Base-by-base conservation (phyloP, 2,113 vertebrate genomes). In the Archocentrus centrarchus region DNA sequence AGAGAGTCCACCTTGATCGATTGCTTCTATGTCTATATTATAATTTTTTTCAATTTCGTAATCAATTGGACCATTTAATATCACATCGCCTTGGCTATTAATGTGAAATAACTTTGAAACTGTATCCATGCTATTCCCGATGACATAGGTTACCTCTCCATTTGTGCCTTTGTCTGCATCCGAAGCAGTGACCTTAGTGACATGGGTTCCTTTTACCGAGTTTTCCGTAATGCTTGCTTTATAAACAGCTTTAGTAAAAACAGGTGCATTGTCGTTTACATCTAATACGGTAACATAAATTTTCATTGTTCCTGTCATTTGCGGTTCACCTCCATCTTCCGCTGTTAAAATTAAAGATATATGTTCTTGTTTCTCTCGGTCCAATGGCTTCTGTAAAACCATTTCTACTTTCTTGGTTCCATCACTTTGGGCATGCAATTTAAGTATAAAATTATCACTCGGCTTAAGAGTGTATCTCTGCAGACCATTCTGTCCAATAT, bases 401-500 rank as follows among this genome's bases (percentile, higher is more conserved):
- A 96, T 62, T 35, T 94, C 93, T 0, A 82, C 87, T 3, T 77
- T 84, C 84, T 92, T 95, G 5, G 53, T 79, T 5, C 95, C 93
- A 14, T 94, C 92, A 27, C 62, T 66, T 0, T 88, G 87, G 27
- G 61, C 1, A 3, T 93, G 90, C 8, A 94, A 58, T 58, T 94
- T 93, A 11, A 95, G 77, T 18, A 39, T 11, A 64, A 96, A 95
- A 87, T 92, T 62, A 2, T 96, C 86, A 30, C 55, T 95, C 0
- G 91, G 88, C 18, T 92, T 93, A 7, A 97, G 85, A 1, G 81
- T 89, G 57, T 97, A 97, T 37, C 81, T 92, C 63, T 96, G 94
- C 6, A 97, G 93, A 24, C 91, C 79, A 75, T 97, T 97, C 24
- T 32, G 57, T n/a, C 94, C 96, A 11, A 96, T 84, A 41, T 97